Conservation (phyloP, 2,888 invertebrate species). For the Linyphia triangularis region DNA sequence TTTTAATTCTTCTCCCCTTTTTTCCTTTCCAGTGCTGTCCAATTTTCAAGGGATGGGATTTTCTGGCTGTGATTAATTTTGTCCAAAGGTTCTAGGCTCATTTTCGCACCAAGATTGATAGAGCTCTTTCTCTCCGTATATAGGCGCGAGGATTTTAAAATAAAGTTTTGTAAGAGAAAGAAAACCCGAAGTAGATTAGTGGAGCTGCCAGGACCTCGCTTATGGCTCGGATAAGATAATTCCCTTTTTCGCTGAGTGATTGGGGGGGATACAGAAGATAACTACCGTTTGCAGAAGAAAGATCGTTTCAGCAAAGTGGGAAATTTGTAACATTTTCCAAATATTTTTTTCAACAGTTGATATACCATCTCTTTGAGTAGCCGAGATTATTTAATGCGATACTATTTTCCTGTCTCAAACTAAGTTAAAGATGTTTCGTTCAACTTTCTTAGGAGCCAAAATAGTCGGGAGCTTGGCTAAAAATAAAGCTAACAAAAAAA, state of each 20-base stretch:
- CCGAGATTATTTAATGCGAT: not conserved
- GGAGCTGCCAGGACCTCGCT: constrained; percentile 28
- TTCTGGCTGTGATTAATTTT: constrained; percentile 61
- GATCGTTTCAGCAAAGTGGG: not conserved
- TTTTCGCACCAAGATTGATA: constrained; percentile 59
- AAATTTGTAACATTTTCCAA: not conserved
- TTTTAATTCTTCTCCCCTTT: constrained; percentile 55
- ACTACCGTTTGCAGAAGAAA: constrained; percentile 10
- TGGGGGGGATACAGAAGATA: constrained; percentile 5
- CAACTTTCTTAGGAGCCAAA: too few species aligned
- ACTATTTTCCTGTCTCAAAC: too few species aligned
- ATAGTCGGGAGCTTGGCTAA: too few species aligned
- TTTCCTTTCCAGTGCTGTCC: constrained; percentile 29
- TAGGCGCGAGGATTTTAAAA: constrained; percentile 31
- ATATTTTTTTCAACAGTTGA: not conserved
- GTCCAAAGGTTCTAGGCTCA: constrained; percentile 44
- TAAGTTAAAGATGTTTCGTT: too few species aligned
- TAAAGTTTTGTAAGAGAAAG: constrained; percentile 6
- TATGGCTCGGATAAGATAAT: constrained; percentile 26
- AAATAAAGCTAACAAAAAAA: too few species aligned
- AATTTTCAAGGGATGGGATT: constrained; percentile 50
- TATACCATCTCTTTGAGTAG: not conserved
- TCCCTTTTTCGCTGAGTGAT: constrained; percentile 11
- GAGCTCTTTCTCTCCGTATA: not conserved
- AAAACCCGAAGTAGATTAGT: constrained; percentile 37